Base-by-base conservation (phyloP, 2,113 vertebrate species). In the Chaetura pelagica region DNA sequence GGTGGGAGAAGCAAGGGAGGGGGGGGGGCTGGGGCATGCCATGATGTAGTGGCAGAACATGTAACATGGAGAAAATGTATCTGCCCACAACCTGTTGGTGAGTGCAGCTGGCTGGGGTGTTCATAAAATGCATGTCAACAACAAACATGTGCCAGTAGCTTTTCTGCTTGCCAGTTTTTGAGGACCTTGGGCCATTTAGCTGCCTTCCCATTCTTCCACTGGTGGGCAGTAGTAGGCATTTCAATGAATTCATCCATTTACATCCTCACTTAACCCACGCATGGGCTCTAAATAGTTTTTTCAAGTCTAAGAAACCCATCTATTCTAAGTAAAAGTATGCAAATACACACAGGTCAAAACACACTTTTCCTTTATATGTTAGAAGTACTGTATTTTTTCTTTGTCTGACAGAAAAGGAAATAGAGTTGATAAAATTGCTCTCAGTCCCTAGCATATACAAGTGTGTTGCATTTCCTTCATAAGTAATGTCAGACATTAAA, bases 1-100 rank as follows among this genome's bases (percentile, higher is more conserved):
- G 40, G 40, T 42, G 40, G 40, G 40, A 38, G 38, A 38, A 38
- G 38, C 8, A 10, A 38, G 38, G 38, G 7, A 10, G 38, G 38
- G 38, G 7, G 38, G 38, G 38, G 38, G 38, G 38, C 38, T 38
- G 38, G 38, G 38, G 38, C 38, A 38, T 38, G 38, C 38, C 38
- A 38, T 2, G 1, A 4, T 46, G 19, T 34, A 21, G 22, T 55
- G 22, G n/a, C 21, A 18, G 46, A 78, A 44, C 49, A 75, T 1
- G 42, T 0, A 26, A 6, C 15, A 20, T 6, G 2, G 20, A 72
- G 24, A 38, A 68, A 27, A 75, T 42, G 19, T 2, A 49, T 15
- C 27, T 51, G 40, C 35, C n/a, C 1, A 0, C 23, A 52, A 4
- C n/a, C 8, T 49, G 5, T 61, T 4, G 4, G 30, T 26, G 27